These are phyloP conservation scores for Gnathonemus echidnorhynchus DNA, from an alignment of 2,113 vertebrate species.

Conservation along the genomic window DNA sequence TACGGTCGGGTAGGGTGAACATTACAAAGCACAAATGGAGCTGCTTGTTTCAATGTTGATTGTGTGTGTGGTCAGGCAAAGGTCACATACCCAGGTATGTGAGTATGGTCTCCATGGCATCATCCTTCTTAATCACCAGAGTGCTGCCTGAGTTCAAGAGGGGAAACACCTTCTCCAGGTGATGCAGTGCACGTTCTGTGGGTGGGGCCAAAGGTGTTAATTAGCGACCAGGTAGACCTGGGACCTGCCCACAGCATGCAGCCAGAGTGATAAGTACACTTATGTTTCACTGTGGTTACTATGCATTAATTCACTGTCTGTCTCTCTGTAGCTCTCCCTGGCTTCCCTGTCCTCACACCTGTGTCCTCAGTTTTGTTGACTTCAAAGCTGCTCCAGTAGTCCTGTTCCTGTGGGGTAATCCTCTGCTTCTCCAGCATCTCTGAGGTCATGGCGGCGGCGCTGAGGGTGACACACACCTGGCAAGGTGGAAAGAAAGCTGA, in stretches of 20 bases:
- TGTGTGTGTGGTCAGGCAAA: background rate
- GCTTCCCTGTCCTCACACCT: constrained; percentile 44
- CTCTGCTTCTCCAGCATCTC: constrained; percentile 65
- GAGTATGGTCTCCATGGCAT: constrained; percentile 66
- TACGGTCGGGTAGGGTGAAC: background rate
- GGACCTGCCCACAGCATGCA: background rate
- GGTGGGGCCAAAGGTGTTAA: background rate
- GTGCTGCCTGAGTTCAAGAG: constrained; percentile 60
- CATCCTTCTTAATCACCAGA: constrained; percentile 66
- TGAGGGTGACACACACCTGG: constrained; percentile 67
- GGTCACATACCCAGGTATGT: constrained; percentile 57
- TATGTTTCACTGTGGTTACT: background rate
- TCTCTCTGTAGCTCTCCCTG: background rate
- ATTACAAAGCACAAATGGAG: background rate
- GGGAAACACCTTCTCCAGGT: constrained; percentile 64
- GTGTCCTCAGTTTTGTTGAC: constrained; percentile 68
- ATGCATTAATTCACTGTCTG: background rate
- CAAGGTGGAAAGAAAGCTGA: background rate
- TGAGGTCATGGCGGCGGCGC: constrained; percentile 60
- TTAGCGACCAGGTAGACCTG: background rate
- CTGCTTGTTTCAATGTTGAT: background rate
- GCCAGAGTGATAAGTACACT: background rate
- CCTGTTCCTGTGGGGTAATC: constrained; percentile 57
- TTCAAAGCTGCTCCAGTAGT: constrained; percentile 72
- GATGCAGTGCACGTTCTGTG: constrained; percentile 68